Percentiles rank a stretch among this genome's conserved stretches.
phyloP scores from a whole-genome alignment of 2,888 invertebrate species.

The Tenthredo livida region DNA sequence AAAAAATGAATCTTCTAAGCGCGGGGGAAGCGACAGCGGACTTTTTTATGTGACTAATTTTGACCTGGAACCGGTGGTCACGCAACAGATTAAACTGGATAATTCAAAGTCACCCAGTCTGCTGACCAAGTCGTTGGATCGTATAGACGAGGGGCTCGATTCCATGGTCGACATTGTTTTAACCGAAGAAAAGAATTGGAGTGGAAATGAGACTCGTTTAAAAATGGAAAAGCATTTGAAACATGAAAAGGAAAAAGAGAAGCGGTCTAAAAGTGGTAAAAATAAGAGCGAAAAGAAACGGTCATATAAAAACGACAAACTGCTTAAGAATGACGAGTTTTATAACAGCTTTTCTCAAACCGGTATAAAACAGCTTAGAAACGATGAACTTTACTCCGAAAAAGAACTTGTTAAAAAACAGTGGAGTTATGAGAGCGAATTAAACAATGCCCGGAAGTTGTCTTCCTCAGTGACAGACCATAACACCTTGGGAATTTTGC shows the following conservation, averaged over 20 bases:
- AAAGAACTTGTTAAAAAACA: constrained; percentile 59
- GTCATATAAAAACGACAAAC: constrained; percentile 33
- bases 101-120: constrained; percentile 62
- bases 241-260: constrained; percentile 51
- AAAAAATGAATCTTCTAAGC: constrained; percentile 63
- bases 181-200: constrained; percentile 79
- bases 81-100: constrained; percentile 61
- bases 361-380: constrained; percentile 26
- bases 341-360: constrained; percentile 4
- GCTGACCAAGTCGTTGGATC: constrained; percentile 88
- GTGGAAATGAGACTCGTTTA: constrained; percentile 21
- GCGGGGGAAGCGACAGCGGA: constrained; percentile 77
- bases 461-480: neutral
- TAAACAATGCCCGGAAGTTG: constrained; percentile 56
- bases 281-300: neutral
- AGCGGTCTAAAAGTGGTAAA: constrained; percentile 45
- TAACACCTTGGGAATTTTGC: neutral
- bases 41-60: constrained; percentile 74
- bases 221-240: neutral
- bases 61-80: constrained; percentile 68
- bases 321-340: constrained; percentile 20
- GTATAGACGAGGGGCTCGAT: constrained; percentile 87
- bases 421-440: constrained; percentile 66
- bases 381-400: constrained; percentile 61
- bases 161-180: constrained; percentile 87